Evolutionary conservation across 2,113 vertebrate species (phyloP).

Genomic region (Argyrosomus japonicus): DNA sequence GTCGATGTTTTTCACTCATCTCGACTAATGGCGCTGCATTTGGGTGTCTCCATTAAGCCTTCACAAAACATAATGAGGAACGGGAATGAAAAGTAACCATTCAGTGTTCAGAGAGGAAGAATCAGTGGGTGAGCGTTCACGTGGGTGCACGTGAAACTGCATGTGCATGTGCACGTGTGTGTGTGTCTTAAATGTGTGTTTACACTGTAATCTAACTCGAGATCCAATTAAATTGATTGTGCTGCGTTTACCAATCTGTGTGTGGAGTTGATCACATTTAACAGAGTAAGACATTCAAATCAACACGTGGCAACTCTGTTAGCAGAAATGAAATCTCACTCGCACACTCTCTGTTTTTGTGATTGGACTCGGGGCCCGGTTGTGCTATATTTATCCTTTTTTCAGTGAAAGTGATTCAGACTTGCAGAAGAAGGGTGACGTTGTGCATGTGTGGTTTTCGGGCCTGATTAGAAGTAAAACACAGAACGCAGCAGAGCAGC

Average conservation of each 20-base stretch:
- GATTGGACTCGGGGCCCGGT: not conserved
- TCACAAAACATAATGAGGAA: conserved; percentile 17
- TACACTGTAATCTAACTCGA: conserved; percentile 7
- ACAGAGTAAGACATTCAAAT: not conserved
- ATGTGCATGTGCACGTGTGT: not conserved
- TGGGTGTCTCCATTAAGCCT: conserved; percentile 36
- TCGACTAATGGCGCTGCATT: conserved; percentile 17
- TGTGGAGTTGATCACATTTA: conserved; percentile 17
- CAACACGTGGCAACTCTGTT: not conserved
- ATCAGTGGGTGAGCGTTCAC: not conserved
- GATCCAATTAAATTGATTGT: conserved; percentile 25
- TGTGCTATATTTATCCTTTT: not conserved
- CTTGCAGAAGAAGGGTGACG: not conserved
- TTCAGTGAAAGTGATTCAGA: not conserved
- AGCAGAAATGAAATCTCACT: not conserved
- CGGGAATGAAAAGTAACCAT: not conserved
- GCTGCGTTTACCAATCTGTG: conserved; percentile 3
- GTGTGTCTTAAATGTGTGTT: not conserved
- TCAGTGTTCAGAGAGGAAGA: not conserved
- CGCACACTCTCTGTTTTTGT: fast-evolving
- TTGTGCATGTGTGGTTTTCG: too few relatives aligned
- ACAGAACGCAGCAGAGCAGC: conserved; percentile 1
- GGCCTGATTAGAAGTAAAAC: too few relatives aligned
- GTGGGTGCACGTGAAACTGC: not conserved
- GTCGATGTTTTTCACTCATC: not conserved